These are phyloP conservation scores for Gonatopus flavifemur DNA, from an alignment of 1,140 invertebrate genomes.

Conservation along the genomic window DNA sequence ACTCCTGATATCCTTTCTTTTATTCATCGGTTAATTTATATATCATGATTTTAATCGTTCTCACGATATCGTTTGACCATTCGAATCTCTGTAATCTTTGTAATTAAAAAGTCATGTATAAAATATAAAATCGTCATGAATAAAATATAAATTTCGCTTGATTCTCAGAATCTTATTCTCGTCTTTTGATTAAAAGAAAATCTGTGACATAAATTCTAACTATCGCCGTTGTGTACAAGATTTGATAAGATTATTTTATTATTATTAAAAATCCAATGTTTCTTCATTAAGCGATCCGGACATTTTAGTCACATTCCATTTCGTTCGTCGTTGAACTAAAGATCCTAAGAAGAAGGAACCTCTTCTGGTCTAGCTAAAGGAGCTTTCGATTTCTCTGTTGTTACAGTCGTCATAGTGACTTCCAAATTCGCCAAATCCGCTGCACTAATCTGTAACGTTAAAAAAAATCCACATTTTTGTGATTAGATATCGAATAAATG, in stretches of 20 bases:
- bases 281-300: not conserved
- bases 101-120: no score
- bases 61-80: no score
- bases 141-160: constrained; percentile 9
- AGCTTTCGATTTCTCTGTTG: constrained; percentile 54
- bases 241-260: constrained; percentile 28
- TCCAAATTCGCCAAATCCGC: constrained; percentile 53
- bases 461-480: no score
- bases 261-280: no score
- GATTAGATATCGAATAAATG: no score
- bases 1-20: no score
- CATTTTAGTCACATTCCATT: not conserved
- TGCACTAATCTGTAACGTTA: constrained; percentile 50
- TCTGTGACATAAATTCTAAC: constrained; percentile 39
- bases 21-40: no score
- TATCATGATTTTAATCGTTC: no score
- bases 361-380: constrained; percentile 54
- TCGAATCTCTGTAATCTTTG: no score
- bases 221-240: constrained; percentile 38
- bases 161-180: not conserved
- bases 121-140: no score
- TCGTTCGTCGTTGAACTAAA: no score
- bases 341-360: constrained; percentile 51
- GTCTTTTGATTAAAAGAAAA: constrained; percentile 33
- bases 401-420: constrained; percentile 55